Base-by-base conservation (phyloP, 2,113 vertebrate genomes). In the Octodon degus region DNA sequence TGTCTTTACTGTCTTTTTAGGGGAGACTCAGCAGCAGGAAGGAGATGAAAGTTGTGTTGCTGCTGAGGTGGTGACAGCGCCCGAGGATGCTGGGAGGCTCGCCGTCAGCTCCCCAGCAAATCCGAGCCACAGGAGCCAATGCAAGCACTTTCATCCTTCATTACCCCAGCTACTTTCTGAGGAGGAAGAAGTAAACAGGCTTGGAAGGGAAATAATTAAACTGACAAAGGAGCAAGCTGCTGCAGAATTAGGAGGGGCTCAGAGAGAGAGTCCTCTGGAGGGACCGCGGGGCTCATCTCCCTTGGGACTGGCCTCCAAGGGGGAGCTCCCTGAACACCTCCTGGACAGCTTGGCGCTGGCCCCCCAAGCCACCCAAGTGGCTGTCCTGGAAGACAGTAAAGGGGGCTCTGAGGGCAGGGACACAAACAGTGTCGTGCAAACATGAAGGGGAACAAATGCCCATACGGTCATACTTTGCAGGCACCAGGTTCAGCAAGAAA, bases 1-100 rank as follows among this genome's bases (percentile, higher is more conserved):
- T 98, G 96, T 97, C 98, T 97, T 93, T 32, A 92, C 98, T 98
- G 97, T 98, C 97, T 98, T 98, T 98, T 97, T 95, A 99, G 98
- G 96, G 96, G 98, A 98, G 98, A 24, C 7, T 86, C 98, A 98
- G 98, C 98, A 98, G 93, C 98, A 92, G 95, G 98, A 98, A 98
- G 47, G 7, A 96, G 98, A 98, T 96, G 98, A 98, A 97, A 98
- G 97, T 85, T 97, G 95, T 43, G 91, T 98, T 37, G 95, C 95
- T 97, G 97, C 98, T 94, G 97, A 91, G 93, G 97, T 97, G 68
- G 96, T 94, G 67, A 91, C 97, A 90, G 97, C 98, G 96, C 98
- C 97, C 16, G 97, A 98, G 96, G 98, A 99, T 87, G 86, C 97
- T 5, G 93, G 84, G 82, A 90, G 83, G 63, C 85, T 93, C 24